Conservation (phyloP, 2,797 vertebrate genomes). For the Manis javanica region DNA sequence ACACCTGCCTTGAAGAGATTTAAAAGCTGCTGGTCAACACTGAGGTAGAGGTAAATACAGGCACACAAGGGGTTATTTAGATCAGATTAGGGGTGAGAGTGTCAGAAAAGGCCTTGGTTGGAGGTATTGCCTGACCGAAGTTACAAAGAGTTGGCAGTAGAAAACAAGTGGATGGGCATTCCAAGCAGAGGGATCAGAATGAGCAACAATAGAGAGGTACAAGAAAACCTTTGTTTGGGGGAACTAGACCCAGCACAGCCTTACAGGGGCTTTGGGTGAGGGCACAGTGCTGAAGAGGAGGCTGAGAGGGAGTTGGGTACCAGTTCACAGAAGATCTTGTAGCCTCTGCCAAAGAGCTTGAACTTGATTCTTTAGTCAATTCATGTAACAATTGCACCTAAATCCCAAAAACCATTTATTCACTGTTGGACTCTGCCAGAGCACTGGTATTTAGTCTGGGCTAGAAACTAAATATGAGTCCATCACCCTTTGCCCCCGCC, state of each 20-base stretch:
- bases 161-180: not conserved
- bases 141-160: not conserved
- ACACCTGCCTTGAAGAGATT: constrained; percentile 34
- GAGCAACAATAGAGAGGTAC: not conserved
- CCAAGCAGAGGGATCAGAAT: not conserved
- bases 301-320: not conserved
- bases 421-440: not conserved
- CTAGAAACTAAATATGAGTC: not conserved
- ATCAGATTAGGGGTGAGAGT: not conserved
- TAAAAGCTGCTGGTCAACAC: not conserved
- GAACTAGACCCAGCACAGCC: not conserved
- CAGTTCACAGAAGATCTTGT: not conserved
- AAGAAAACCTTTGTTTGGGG: not conserved
- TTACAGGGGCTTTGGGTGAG: not conserved
- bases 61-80: not conserved
- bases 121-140: not conserved
- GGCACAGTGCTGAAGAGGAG: not conserved
- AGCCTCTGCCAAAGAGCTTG: not conserved
- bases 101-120: not conserved
- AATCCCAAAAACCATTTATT: constrained; percentile 11
- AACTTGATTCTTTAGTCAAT: not conserved
- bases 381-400: not conserved
- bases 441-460: not conserved
- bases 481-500: not conserved
- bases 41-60: not conserved